Evolutionary conservation across 2,113 vertebrate species (phyloP).

Genomic region (Pseudorectes ferrugineus): DNA sequence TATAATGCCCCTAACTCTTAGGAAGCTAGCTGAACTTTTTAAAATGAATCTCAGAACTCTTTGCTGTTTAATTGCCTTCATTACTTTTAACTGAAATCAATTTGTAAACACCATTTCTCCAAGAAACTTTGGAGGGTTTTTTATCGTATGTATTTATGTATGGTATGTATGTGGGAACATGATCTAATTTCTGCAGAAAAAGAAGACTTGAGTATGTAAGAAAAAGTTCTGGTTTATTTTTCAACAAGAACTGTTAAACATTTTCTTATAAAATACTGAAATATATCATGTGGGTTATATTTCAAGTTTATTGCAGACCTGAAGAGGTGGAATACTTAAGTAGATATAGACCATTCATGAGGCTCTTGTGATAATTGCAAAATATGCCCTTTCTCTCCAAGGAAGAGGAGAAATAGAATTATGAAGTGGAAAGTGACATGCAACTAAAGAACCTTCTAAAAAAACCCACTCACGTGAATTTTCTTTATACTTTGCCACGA

Average conservation of each 20-base stretch:
- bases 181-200: neutral
- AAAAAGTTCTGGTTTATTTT: neutral
- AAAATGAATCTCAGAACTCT: neutral
- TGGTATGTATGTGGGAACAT: neutral
- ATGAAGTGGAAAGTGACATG: neutral
- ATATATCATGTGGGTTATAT: neutral
- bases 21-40: neutral
- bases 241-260: neutral
- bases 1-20: neutral
- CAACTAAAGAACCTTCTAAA: neutral
- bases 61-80: neutral
- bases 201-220: neutral
- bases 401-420: neutral
- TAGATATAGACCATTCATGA: neutral
- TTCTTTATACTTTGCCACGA: neutral
- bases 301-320: neutral
- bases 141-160: neutral
- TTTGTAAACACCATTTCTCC: neutral
- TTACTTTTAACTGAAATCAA: neutral
- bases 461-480: neutral
- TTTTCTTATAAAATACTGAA: slow-evolving; percentile 22
- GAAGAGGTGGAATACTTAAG: neutral
- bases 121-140: neutral
- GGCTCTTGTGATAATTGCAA: neutral
- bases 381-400: neutral